phyloP scores from a whole-genome alignment of 1,140 invertebrate genomes.

The Papilio machaon region DNA sequence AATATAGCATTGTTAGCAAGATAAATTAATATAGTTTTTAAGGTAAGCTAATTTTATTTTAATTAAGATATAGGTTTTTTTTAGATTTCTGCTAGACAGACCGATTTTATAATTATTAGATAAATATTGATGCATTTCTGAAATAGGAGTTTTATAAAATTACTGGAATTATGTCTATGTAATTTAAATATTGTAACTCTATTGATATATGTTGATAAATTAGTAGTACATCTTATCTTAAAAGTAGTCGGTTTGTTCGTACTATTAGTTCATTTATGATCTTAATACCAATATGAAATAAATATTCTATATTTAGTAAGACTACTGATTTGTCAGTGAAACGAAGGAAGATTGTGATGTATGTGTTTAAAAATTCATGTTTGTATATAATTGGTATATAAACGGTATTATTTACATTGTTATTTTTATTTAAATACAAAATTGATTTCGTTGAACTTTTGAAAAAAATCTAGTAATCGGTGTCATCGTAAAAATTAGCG shows the following conservation, averaged over 20 bases:
- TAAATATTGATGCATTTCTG: neutral
- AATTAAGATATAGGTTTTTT: neutral
- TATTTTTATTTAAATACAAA: neutral
- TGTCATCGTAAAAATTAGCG: conserved; percentile 43
- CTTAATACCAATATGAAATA: neutral
- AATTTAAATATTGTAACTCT: neutral
- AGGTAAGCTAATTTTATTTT: neutral
- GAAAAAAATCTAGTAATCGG: conserved; percentile 37
- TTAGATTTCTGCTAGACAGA: neutral
- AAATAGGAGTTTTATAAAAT: neutral
- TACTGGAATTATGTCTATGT: neutral
- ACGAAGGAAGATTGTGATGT: neutral
- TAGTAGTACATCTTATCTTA: neutral
- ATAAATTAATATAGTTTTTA: neutral
- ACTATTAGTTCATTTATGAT: neutral
- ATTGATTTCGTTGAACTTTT: neutral
- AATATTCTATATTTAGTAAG: neutral
- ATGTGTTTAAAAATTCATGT: neutral
- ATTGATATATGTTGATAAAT: conserved; percentile 10
- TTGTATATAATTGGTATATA: conserved; percentile 1
- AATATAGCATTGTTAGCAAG: neutral
- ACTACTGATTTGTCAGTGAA: neutral
- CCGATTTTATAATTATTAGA: neutral
- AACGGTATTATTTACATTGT: neutral
- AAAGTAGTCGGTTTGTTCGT: neutral